These are phyloP conservation scores for Rhinoderma darwinii DNA, from an alignment of 2,113 vertebrate genomes.

Conservation along the genomic window DNA sequence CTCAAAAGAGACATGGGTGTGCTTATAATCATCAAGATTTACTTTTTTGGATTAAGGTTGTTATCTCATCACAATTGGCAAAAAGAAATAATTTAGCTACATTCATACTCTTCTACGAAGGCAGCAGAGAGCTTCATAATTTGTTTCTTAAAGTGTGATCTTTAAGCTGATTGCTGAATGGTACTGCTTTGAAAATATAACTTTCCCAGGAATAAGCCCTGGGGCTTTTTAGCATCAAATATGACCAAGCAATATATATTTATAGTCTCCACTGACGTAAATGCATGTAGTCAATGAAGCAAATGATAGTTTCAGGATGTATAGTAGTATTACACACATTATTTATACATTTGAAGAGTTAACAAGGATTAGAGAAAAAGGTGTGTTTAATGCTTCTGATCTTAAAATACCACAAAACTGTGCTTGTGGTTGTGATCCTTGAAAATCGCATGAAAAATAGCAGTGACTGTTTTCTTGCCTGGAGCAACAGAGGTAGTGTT, in stretches of 20 bases:
- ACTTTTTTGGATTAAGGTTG: not conserved
- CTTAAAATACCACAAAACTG: slow-evolving; percentile 68
- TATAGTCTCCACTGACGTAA: not conserved
- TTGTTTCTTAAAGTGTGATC: not conserved
- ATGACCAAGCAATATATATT: not conserved
- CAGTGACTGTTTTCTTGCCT: slow-evolving; percentile 64
- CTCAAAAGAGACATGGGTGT: too few relatives aligned
- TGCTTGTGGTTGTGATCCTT: slow-evolving; percentile 67
- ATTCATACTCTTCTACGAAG: not conserved
- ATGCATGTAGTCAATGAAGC: not conserved
- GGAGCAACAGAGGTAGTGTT: slow-evolving; percentile 68
- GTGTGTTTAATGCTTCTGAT: slow-evolving; percentile 62
- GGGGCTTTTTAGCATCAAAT: not conserved
- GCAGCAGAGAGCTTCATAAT: not conserved
- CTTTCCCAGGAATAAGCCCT: not conserved
- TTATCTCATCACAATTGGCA: not conserved
- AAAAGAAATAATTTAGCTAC: not conserved
- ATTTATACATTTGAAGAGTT: not conserved
- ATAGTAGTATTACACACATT: not conserved
- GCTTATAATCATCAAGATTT: too few relatives aligned
- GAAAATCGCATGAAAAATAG: slow-evolving; percentile 67
- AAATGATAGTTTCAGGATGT: not conserved
- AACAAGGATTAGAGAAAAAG: slow-evolving; percentile 6
- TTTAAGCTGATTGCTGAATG: not conserved
- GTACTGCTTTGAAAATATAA: not conserved